Base-by-base conservation (phyloP, 2,113 vertebrate species). In the Lagopus muta region DNA sequence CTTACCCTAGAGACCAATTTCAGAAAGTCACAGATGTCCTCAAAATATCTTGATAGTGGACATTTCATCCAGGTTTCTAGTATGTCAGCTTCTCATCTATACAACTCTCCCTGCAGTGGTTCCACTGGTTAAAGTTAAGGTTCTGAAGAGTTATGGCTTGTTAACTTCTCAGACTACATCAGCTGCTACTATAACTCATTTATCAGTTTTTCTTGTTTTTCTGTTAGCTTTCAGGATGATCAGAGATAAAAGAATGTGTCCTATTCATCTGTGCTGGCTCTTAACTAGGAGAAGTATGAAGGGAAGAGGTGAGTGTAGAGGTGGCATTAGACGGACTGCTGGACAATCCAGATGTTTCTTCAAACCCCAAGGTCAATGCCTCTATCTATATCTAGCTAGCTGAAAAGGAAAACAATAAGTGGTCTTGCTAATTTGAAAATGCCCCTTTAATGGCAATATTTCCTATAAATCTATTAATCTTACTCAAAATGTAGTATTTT, bases 21-120 rank as follows among this genome's bases (percentile, higher is more conserved):
- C 70, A 71, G 40, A 78, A 77, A 73, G 25, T 11, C 36, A 30
- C 6, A 82, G 40, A 18, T 36, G 4, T 19, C 38, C 9, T 80
- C 73, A 52, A 17, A 58, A 38, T 16, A 28, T 21, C 22, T n/a
- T 48, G 16, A 34, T 34, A 71, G 43, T 9, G 19, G 42, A 25
- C 8, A 17, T 2, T 1, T 38, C 7, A 62, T 32, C 30, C 55
- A 30, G 11, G 20, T 78, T 84, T 82, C 25, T 22, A 40, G 45
- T 30, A 58, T 64, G 36, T 8, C 13, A 9, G 5, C 7, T 13
- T 90, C 20, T 30, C 1, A 0, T 58, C 27, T 2, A 2, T 34
- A 21, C 4, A 28, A 11, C 10, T 52, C 52, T 19, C 11, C 32
- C 6, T 36, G 24, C 4, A 11, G 32, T 5, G 17, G 25, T 80